These are phyloP conservation scores for Caradrina clavipalpis DNA, from an alignment of 2,888 invertebrate species.

Conservation along the genomic window DNA sequence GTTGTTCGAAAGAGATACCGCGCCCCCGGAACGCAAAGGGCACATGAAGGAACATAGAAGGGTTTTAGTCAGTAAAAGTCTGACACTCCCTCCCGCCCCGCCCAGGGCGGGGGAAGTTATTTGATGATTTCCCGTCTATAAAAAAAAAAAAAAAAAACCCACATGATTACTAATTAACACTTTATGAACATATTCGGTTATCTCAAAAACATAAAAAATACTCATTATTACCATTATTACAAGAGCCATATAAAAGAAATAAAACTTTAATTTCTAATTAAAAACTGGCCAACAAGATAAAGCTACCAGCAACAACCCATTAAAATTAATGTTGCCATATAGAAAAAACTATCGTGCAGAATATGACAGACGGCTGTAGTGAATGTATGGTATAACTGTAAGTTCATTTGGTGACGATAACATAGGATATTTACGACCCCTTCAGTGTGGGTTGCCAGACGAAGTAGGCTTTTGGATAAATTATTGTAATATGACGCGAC, in stretches of 20 bases:
- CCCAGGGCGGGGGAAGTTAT: no score
- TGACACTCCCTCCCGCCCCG: no score
- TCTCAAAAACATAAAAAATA: slow-evolving; percentile 15
- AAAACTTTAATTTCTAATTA: slow-evolving; percentile 47
- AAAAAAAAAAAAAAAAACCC: no score
- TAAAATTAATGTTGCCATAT: slow-evolving; percentile 51
- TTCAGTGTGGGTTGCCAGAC: slow-evolving; percentile 48
- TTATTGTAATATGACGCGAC: slow-evolving; percentile 58
- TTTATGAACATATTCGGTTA: neutral
- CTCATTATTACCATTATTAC: slow-evolving; percentile 6
- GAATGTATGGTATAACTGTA: slow-evolving; percentile 41
- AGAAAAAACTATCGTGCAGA: slow-evolving; percentile 52
- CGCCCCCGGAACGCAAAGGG: no score
- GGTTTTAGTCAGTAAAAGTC: no score
- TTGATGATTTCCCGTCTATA: no score
- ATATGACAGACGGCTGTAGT: slow-evolving; percentile 50
- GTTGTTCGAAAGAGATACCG: no score
- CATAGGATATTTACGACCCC: slow-evolving; percentile 58
- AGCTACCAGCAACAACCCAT: slow-evolving; percentile 26
- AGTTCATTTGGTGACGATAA: slow-evolving; percentile 62
- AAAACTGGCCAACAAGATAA: slow-evolving; percentile 38
- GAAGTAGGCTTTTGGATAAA: slow-evolving; percentile 58
- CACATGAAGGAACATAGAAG: no score
- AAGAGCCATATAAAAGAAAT: slow-evolving; percentile 22
- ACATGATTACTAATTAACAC: neutral